Percentiles rank a stretch among this genome's conserved stretches.
Conservation (phyloP, 2,113 vertebrate species). For the Nematolebias whitei region DNA sequence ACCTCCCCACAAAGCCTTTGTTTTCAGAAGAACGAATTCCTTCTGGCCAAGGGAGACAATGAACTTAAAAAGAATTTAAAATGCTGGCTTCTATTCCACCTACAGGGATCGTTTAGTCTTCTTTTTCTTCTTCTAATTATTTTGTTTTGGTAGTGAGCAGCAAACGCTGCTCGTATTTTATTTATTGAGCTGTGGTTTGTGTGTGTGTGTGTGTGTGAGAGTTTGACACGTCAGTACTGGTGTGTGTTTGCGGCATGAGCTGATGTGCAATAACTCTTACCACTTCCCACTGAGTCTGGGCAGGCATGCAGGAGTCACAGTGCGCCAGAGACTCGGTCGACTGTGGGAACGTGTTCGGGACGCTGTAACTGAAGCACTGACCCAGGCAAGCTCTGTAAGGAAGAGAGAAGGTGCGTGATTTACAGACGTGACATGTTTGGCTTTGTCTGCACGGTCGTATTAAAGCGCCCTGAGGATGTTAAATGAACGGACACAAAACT, state of each 20-base stretch:
- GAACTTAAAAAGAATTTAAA: slow-evolving; percentile 34
- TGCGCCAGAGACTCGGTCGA: slow-evolving; percentile 97
- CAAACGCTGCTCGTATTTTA: slow-evolving; percentile 16
- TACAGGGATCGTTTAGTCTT: neutral
- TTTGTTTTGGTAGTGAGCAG: slow-evolving; percentile 10
- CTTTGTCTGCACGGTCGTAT: too few species aligned
- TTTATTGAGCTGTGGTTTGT: slow-evolving; percentile 42
- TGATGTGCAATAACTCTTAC: slow-evolving; percentile 83
- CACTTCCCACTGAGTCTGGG: slow-evolving; percentile 97
- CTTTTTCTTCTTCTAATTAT: slow-evolving; percentile 3
- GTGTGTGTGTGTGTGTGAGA: slow-evolving; percentile 7
- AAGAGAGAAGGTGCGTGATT: slow-evolving; percentile 9
- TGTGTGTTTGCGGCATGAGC: slow-evolving; percentile 43
- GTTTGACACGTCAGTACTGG: slow-evolving; percentile 26
- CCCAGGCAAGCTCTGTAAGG: slow-evolving; percentile 93
- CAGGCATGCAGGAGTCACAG: slow-evolving; percentile 98
- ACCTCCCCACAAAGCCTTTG: slow-evolving; percentile 63
- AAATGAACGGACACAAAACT: slow-evolving; percentile 3
- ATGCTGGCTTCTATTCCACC: slow-evolving; percentile 5
- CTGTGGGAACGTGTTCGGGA: slow-evolving; percentile 98
- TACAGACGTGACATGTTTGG: neutral
- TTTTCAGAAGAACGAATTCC: slow-evolving; percentile 56
- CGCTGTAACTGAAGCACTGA: slow-evolving; percentile 99
- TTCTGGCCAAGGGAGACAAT: slow-evolving; percentile 42
- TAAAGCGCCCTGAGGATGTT: neutral